Evolutionary conservation across 2,113 vertebrate species (phyloP).

Genomic region (Sinocyclocheilus anophthalmus): DNA sequence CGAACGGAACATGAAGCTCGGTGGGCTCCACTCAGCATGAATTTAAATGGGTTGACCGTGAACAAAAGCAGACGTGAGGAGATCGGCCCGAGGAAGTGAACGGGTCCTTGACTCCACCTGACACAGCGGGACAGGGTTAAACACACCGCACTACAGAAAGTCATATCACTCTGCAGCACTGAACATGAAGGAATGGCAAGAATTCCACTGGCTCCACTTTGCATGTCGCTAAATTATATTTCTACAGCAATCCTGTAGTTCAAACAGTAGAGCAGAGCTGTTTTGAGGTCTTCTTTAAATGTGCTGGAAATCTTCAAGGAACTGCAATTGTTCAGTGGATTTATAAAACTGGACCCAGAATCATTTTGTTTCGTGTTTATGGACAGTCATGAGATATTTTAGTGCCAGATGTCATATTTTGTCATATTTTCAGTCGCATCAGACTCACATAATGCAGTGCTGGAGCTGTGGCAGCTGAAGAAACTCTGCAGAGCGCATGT

Average conservation of each 20-base stretch:
- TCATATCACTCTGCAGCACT: slow-evolving; percentile 50
- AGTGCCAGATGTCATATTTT: neutral
- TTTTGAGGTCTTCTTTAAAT: too few relatives aligned
- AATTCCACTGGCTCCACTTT: neutral
- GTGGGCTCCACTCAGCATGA: slow-evolving; percentile 75
- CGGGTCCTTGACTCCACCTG: slow-evolving; percentile 63
- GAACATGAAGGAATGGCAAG: neutral
- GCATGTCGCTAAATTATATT: neutral
- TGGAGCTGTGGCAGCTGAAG: neutral
- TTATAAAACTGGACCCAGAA: neutral
- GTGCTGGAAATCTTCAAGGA: too few relatives aligned
- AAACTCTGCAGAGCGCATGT: slow-evolving; percentile 71
- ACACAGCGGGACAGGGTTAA: slow-evolving; percentile 56
- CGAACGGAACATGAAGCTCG: slow-evolving; percentile 75
- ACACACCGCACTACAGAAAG: too few relatives aligned
- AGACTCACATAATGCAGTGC: neutral
- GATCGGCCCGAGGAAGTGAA: slow-evolving; percentile 52
- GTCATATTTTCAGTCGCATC: neutral
- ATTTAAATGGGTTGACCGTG: slow-evolving; percentile 76
- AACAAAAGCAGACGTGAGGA: slow-evolving; percentile 72
- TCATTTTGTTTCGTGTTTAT: neutral
- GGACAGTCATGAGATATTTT: neutral
- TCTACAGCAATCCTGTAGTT: neutral
- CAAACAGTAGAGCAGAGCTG: neutral
- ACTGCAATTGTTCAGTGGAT: too few relatives aligned